Evolutionary conservation across 2,797 vertebrate species (phyloP), one percentile per base, ranked within the genome.

Genomic region (Alcedo quadribrachys): DNA sequence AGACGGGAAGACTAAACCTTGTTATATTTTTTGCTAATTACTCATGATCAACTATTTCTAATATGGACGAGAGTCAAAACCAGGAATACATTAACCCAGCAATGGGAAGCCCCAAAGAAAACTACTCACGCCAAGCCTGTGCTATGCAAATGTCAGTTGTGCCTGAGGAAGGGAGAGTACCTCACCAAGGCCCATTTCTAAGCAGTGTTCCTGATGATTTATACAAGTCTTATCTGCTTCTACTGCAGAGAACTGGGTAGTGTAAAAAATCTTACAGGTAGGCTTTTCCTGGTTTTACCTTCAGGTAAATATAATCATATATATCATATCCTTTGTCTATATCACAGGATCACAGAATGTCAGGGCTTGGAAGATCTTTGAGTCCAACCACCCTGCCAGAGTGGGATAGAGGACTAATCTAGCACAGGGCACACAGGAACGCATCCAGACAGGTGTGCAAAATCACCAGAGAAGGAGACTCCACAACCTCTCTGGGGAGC

Each of bases 1-100:
- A 91, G 83, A 58, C 81, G 82, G 66, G 78, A 92, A 81, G 61
- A 73, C 79, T 89, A 87, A 94, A 85, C 78, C 78, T 67, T 0
- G 2, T 82, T 68, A 81, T 65, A 35, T 81, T 90, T 85, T 87
- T 48, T 58, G 65, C n/a, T 82, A 92, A 88, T 81, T 66, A 45
- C 62, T 71, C 35, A 2, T 43, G 46, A 85, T 89, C 73, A 75
- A 82, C 68, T 70, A 8, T 94, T 88, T 61, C 71, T 87, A 6
- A 43, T 28, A 37, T 75, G 91, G 90, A 93, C 55, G 71, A 48
- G 42, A 85, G 83, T 81, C 93, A 94, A 66, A 50, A 51, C 12
- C 51, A 65, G 83, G 57, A 89, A 82, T 51, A 74, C 67, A 88
- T 80, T 73, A 69, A 53, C 82, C 82, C 67, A 51, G 71, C 40